Evolutionary conservation across 1,140 invertebrate genomes (phyloP).

Genomic region (Ceratoteleas bidentatus): DNA sequence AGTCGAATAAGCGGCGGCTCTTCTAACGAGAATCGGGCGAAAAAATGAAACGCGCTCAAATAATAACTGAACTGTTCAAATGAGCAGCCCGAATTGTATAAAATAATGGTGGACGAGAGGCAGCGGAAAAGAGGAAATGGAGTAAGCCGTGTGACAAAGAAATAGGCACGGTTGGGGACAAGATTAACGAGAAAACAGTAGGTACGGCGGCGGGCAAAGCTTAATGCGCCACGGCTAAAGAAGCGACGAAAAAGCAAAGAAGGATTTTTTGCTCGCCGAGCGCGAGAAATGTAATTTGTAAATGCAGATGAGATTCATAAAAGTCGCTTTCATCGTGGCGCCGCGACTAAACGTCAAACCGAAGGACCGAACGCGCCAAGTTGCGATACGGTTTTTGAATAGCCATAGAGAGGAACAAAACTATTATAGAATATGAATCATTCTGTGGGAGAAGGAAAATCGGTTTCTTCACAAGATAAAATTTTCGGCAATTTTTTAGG

Average conservation of each 20-base stretch:
- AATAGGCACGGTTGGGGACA: slow-evolving; percentile 33
- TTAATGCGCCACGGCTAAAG: slow-evolving; percentile 32
- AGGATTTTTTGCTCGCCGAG: slow-evolving; percentile 37
- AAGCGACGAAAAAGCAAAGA: slow-evolving; percentile 26
- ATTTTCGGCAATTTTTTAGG: too few relatives aligned
- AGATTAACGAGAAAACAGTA: slow-evolving; percentile 57
- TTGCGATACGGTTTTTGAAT: too few relatives aligned
- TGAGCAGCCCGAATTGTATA: slow-evolving; percentile 20
- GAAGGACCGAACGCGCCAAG: background rate
- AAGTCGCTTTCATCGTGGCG: slow-evolving; percentile 7
- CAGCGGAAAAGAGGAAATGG: slow-evolving; percentile 13
- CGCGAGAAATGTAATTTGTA: slow-evolving; percentile 40
- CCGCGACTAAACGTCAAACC: slow-evolving; percentile 14
- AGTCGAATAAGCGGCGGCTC: background rate
- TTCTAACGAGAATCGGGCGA: background rate
- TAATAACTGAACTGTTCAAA: slow-evolving; percentile 43
- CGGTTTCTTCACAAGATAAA: too few relatives aligned
- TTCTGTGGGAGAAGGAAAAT: too few relatives aligned
- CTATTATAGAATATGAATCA: too few relatives aligned
- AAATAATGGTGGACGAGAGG: slow-evolving; percentile 26
- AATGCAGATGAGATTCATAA: slow-evolving; percentile 51
- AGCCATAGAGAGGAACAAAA: too few relatives aligned
- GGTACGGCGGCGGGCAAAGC: slow-evolving; percentile 29
- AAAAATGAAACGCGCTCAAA: slow-evolving; percentile 7
- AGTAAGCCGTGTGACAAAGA: slow-evolving; percentile 24